These are phyloP conservation scores for Globicephala melas DNA, from an alignment of 2,113 vertebrate species.

Conservation along the genomic window DNA sequence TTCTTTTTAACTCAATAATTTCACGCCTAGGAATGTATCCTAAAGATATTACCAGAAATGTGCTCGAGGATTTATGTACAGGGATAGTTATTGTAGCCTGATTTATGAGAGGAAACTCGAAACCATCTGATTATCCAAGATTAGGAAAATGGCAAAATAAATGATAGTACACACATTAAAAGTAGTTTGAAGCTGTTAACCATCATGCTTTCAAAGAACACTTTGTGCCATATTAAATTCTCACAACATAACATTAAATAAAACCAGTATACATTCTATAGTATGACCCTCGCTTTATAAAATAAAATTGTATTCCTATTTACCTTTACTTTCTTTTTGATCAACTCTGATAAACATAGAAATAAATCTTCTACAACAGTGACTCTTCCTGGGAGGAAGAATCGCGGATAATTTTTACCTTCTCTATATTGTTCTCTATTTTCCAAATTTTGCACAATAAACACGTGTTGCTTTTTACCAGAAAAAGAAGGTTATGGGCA, in stretches of 20 bases:
- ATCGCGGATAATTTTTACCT: background rate
- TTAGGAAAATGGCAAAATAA: background rate
- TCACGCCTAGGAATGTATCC: background rate
- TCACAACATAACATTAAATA: background rate
- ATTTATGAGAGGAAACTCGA: background rate
- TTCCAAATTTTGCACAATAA: background rate
- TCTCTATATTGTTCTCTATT: background rate
- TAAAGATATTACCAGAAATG: background rate
- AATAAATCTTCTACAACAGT: background rate
- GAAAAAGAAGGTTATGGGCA: background rate
- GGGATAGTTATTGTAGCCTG: background rate
- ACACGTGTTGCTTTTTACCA: background rate
- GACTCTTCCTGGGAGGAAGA: background rate
- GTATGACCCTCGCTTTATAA: background rate
- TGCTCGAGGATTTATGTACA: background rate
- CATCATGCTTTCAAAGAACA: background rate
- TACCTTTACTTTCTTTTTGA: background rate
- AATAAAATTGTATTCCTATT: background rate
- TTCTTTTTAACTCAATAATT: background rate
- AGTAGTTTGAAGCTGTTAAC: background rate
- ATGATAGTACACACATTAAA: background rate
- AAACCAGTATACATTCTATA: rapidly evolving
- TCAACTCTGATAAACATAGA: background rate
- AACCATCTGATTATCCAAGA: background rate
- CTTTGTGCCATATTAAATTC: background rate